Evolutionary conservation across 2,113 vertebrate species (phyloP).

Genomic region (Oryzias curvinotus): DNA sequence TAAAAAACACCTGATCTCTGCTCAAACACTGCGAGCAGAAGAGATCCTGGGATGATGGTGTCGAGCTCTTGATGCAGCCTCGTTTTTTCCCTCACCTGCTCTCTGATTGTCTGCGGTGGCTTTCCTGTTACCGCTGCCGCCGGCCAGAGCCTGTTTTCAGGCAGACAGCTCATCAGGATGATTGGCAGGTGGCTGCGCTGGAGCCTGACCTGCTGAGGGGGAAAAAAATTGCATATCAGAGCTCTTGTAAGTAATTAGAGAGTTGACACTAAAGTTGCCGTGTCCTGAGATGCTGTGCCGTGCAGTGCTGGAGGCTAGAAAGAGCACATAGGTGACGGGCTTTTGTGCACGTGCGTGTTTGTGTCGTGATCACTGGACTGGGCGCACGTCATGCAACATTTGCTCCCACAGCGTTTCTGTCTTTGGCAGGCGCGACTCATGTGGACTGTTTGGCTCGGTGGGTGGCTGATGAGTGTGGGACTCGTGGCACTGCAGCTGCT

Average conservation of each 20-base stretch:
- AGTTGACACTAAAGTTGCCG: conserved; percentile 30
- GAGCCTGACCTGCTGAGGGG: conserved; percentile 18
- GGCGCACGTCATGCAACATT: conserved; percentile 36
- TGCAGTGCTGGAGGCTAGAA: conserved; percentile 17
- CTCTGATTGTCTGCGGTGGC: conserved; percentile 14
- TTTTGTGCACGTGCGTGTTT: conserved; percentile 26
- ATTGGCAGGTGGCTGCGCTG: conserved; percentile 46
- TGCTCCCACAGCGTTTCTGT: conserved; percentile 10
- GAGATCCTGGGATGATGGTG: too few species aligned
- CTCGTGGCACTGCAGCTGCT: conserved; percentile 54
- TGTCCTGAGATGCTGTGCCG: not conserved
- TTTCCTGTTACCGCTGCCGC: conserved; percentile 17
- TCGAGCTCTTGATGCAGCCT: too few species aligned
- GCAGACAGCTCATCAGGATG: conserved; percentile 58
- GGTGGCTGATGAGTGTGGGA: conserved; percentile 54
- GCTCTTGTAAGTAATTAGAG: conserved; percentile 38
- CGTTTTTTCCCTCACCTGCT: conserved; percentile 22
- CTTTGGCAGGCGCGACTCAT: conserved; percentile 36
- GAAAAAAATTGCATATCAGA: conserved; percentile 34
- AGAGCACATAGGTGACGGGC: conserved; percentile 6
- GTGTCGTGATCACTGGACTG: conserved; percentile 14
- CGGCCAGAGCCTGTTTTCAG: conserved; percentile 25
- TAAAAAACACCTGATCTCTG: too few species aligned
- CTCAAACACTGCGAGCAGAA: too few species aligned
- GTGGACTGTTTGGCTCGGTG: conserved; percentile 39